Conservation (phyloP, 2,888 invertebrate species). For the Archips xylosteana region DNA sequence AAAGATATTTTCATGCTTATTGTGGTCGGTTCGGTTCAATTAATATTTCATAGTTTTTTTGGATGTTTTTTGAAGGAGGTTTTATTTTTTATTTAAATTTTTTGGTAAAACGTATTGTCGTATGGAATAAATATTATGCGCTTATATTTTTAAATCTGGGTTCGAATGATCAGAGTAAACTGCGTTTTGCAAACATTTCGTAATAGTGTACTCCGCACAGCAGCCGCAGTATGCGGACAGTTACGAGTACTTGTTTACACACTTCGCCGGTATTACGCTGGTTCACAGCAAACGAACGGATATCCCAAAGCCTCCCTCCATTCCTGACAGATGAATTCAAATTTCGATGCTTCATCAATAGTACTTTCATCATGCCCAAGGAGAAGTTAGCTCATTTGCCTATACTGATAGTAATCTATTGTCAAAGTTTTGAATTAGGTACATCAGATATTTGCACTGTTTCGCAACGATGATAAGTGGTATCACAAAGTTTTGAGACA, state of each 20-base stretch:
- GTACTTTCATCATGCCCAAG: not conserved
- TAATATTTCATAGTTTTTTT: no score
- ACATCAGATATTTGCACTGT: not conserved
- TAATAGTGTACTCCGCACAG: not conserved
- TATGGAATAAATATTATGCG: no score
- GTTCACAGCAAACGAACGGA: slow-evolving; percentile 2
- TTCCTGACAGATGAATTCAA: not conserved
- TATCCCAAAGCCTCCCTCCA: not conserved
- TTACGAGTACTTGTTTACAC: slow-evolving; percentile 3
- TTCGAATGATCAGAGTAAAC: not conserved
- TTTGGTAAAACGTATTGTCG: no score
- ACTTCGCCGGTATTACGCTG: slow-evolving; percentile 2
- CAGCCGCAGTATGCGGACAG: not conserved
- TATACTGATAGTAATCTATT: slow-evolving; percentile 18
- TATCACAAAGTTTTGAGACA: not conserved
- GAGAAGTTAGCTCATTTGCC: slow-evolving; percentile 2
- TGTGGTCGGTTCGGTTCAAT: no score
- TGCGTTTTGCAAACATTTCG: not conserved
- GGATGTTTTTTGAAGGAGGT: no score
- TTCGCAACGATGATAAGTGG: slow-evolving; percentile 7
- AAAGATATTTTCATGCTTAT: no score
- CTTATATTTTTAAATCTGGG: no score
- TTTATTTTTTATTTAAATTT: no score
- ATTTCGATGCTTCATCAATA: slow-evolving; percentile 4
- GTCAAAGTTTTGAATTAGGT: slow-evolving; percentile 8